Evolutionary conservation across 2,113 vertebrate species (phyloP), one percentile per base, ranked within the genome.

Genomic region (Baryphthengus martii): DNA sequence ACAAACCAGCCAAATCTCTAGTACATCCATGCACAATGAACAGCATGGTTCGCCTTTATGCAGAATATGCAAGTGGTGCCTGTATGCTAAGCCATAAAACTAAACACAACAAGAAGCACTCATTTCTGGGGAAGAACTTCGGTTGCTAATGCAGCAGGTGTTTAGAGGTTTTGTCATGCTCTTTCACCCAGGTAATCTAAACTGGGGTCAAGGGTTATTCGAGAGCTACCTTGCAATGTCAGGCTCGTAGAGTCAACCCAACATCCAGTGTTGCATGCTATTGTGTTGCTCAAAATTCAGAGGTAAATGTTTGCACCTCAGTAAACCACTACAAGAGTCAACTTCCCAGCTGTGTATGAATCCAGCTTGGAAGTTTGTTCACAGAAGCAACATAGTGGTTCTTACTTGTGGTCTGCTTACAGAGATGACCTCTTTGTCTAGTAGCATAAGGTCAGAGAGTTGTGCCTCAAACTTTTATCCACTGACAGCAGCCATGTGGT

Each of bases 401-500:
- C 17, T 78, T 35, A 40, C 1, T 1, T 25, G 8, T 7, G 37
- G 3, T 44, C 7, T 63, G 7, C 65, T 86, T 61, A 23, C 23
- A 52, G 42, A 3, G 0, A 28, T 45, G 11, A 25, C 18, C 25
- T 68, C 23, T 73, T 61, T 44, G 20, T 40, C 31, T 49, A 9
- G 3, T 17, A 63, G 23, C 8, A 42, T 10, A 3, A 31, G 29
- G 14, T n/a, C 44, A 63, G 13, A 15, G 23, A 63, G 5, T 15
- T 28, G 2, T 72, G 33, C 33, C 35, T 74, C 52, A 47, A 12
- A 66, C 26, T 35, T 55, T 10, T 33, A 55, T 16, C 5, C 12
- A 5, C 70, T 67, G 47, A 25, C 35, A 81, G 11, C 0, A 0
- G 28, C 21, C 14, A 4, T 10, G 8, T 19, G 20, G 11, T 33